Evolutionary conservation across 2,797 vertebrate species (phyloP).

Genomic region (Platyrinchus mystaceus): DNA sequence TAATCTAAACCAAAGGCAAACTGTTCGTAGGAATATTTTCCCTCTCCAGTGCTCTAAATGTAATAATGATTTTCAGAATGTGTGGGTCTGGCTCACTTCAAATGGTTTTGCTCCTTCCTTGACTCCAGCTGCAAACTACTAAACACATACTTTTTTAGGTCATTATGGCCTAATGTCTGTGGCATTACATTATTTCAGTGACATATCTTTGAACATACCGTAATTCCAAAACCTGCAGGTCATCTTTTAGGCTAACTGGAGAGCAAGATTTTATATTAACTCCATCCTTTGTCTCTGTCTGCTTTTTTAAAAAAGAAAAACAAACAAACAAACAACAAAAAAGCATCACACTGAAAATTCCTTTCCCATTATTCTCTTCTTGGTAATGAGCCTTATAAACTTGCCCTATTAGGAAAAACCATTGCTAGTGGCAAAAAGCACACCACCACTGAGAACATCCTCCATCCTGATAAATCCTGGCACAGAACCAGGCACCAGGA

Average conservation of each 20-base stretch:
- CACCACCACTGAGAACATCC: background rate
- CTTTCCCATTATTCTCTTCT: conserved; percentile 48
- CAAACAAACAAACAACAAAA: background rate
- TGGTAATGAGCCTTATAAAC: conserved; percentile 27
- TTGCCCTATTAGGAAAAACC: conserved; percentile 65
- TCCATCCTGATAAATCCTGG: conserved; percentile 48
- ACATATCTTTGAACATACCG: conserved; percentile 79
- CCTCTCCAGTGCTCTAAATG: conserved; percentile 13
- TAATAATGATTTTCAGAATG: conserved; percentile 54
- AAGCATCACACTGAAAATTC: background rate
- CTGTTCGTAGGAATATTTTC: background rate
- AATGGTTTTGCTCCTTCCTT: conserved; percentile 64
- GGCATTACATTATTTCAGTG: conserved; percentile 78
- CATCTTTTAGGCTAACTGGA: conserved; percentile 63
- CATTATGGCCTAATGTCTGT: conserved; percentile 78
- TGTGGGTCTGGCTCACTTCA: conserved; percentile 76
- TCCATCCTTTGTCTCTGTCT: background rate
- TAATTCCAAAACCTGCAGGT: conserved; percentile 73
- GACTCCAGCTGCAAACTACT: conserved; percentile 79
- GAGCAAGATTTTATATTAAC: conserved; percentile 58
- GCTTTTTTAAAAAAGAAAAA: background rate
- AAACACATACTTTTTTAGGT: conserved; percentile 82
- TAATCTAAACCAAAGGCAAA: conserved; percentile 42
- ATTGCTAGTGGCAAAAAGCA: conserved; percentile 17
- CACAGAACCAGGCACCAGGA: conserved; percentile 4